Conservation (phyloP, 1,140 invertebrate genomes). For the Scaptodrosophila lebanonensis region DNA sequence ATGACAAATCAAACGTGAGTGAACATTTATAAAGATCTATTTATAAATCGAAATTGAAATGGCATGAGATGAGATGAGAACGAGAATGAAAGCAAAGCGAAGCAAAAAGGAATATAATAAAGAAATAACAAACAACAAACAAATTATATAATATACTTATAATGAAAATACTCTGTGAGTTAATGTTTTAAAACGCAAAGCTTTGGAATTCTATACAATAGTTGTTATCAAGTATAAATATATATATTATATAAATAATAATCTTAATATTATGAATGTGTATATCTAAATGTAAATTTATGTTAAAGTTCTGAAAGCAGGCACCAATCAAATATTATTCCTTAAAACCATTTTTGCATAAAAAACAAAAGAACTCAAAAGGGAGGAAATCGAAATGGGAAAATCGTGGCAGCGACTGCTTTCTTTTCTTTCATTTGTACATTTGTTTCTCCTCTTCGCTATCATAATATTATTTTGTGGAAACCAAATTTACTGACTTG, state of each 20-base stretch:
- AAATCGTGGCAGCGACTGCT: constrained; percentile 26
- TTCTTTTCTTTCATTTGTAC: constrained; percentile 37
- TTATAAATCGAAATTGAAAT: constrained; percentile 59
- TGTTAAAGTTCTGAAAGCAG: constrained; percentile 20
- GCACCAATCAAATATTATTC: constrained; percentile 46
- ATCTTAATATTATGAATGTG: constrained; percentile 30
- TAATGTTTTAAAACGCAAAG: constrained; percentile 64
- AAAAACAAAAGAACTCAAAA: constrained; percentile 29
- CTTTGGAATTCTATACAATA: constrained; percentile 65
- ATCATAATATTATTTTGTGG: too few relatives aligned
- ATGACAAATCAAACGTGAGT: constrained; percentile 36
- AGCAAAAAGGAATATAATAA: constrained; percentile 21
- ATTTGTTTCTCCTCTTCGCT: constrained; percentile 55
- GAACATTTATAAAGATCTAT: constrained; percentile 61
- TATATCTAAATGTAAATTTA: constrained; percentile 57
- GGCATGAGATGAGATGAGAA: too few relatives aligned
- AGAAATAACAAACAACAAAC: constrained; percentile 30
- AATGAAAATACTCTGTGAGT: constrained; percentile 74
- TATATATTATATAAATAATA: constrained; percentile 42
- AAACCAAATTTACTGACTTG: constrained; percentile 73
- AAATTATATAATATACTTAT: constrained; percentile 69
- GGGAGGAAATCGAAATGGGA: constrained; percentile 14
- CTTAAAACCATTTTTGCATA: constrained; percentile 39
- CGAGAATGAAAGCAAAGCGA: constrained; percentile 18
- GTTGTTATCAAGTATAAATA: constrained; percentile 58